Evolutionary conservation across 2,888 invertebrate species (phyloP).

Genomic region (Athalia rosae): DNA sequence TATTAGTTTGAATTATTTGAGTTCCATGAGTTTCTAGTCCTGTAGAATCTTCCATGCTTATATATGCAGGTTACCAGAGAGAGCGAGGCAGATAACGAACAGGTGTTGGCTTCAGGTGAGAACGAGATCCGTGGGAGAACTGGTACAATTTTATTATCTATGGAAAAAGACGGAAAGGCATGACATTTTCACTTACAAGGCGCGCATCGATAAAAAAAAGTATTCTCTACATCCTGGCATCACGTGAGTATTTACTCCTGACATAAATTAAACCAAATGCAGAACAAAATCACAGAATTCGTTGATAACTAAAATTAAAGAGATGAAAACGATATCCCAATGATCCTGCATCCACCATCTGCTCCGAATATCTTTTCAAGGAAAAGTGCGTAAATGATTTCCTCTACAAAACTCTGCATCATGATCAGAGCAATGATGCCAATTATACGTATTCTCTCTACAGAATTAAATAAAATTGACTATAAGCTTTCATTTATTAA

Average conservation of each 20-base stretch:
- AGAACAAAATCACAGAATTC: background rate
- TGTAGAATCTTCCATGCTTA: slow-evolving; percentile 44
- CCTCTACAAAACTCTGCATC: too few species aligned
- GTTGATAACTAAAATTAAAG: too few species aligned
- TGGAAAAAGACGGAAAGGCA: slow-evolving; percentile 99
- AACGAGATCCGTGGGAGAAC: slow-evolving; percentile 95
- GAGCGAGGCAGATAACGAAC: slow-evolving; percentile 41
- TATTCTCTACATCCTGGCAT: slow-evolving; percentile 94
- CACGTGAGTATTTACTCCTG: slow-evolving; percentile 77
- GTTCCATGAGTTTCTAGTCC: slow-evolving; percentile 28
- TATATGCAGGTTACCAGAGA: slow-evolving; percentile 42
- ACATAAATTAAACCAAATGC: background rate
- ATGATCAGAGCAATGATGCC: too few species aligned
- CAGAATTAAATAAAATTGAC: too few species aligned
- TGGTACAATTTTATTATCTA: slow-evolving; percentile 96
- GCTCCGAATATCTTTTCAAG: too few species aligned
- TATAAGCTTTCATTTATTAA: too few species aligned
- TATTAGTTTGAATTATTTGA: background rate
- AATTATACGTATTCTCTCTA: too few species aligned
- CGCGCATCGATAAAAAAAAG: slow-evolving; percentile 92
- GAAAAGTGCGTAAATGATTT: too few species aligned
- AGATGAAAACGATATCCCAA: too few species aligned
- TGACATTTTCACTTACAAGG: slow-evolving; percentile 92
- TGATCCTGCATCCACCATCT: too few species aligned
- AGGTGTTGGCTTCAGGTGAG: slow-evolving; percentile 78